phyloP scores from a whole-genome alignment of 2,113 vertebrate genomes.

The Microtus montanus region DNA sequence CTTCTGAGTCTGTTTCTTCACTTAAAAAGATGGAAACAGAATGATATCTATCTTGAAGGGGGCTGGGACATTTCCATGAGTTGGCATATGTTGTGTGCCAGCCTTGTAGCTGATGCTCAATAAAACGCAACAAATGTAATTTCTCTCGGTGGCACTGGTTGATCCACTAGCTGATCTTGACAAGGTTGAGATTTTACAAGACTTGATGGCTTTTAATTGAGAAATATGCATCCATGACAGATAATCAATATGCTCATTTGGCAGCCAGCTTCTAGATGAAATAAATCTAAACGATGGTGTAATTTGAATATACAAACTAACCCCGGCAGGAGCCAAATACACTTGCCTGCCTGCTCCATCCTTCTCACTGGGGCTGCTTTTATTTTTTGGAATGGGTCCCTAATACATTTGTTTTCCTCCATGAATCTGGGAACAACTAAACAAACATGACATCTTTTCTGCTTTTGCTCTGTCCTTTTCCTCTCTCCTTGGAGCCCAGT shows the following conservation, averaged over 20 bases:
- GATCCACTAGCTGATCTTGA: conserved; percentile 25
- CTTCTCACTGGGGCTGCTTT: background rate
- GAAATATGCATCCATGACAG: conserved; percentile 71
- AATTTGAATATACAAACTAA: conserved; percentile 77
- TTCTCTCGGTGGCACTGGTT: background rate
- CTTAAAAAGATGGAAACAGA: background rate
- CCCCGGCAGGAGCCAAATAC: conserved; percentile 52
- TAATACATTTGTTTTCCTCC: conserved; percentile 26
- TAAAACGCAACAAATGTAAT: background rate
- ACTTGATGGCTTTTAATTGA: conserved; percentile 74
- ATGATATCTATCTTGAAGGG: background rate
- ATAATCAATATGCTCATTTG: conserved; percentile 75
- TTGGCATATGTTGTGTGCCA: background rate
- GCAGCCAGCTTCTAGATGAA: conserved; percentile 75
- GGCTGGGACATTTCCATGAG: conserved; percentile 9
- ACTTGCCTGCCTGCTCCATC: conserved; percentile 24
- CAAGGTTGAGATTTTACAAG: conserved; percentile 63
- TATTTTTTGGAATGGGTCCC: conserved; percentile 19
- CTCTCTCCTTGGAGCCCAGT: conserved; percentile 5
- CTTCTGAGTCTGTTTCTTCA: background rate
- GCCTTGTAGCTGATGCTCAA: background rate
- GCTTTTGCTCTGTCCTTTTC: background rate
- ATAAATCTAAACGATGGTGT: conserved; percentile 67
- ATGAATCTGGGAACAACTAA: background rate
- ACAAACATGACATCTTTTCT: background rate